These are phyloP conservation scores for Gymnoscelis rufifasciata DNA, from an alignment of 2,888 invertebrate genomes.

Conservation along the genomic window DNA sequence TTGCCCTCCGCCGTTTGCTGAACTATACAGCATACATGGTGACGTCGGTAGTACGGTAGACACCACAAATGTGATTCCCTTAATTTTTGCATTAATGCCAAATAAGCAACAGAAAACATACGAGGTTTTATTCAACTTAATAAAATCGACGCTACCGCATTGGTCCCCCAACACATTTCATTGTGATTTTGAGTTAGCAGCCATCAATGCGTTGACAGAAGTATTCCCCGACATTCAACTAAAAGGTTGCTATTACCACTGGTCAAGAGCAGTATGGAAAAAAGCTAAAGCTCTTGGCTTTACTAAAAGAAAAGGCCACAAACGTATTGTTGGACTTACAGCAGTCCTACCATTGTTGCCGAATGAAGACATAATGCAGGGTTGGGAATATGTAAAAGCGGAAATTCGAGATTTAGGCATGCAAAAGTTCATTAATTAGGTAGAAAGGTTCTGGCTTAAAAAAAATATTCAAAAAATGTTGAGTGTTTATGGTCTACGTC, in stretches of 20 bases:
- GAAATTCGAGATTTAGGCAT: neutral
- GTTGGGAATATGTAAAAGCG: neutral
- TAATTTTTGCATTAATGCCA: constrained; percentile 16
- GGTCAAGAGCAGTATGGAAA: constrained; percentile 3
- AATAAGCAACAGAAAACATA: constrained; percentile 15
- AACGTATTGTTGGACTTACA: constrained; percentile 4
- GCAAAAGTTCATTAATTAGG: constrained; percentile 1
- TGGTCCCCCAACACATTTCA: constrained; percentile 15
- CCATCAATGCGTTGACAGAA: constrained; percentile 1
- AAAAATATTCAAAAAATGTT: neutral
- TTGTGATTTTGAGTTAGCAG: constrained; percentile 18
- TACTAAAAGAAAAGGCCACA: constrained; percentile 4
- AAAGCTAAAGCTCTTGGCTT: constrained; percentile 13
- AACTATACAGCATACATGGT: too few species aligned
- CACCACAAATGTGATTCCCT: constrained; percentile 16
- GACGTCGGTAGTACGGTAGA: too few species aligned
- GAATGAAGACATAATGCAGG: constrained; percentile 5
- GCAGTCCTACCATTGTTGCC: constrained; percentile 10
- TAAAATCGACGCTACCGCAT: constrained; percentile 4
- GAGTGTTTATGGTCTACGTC: neutral
- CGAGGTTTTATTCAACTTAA: constrained; percentile 14
- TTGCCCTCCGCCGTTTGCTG: too few species aligned
- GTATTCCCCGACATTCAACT: constrained; percentile 4
- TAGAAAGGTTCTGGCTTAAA: neutral
- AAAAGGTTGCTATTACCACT: constrained; percentile 6